Conservation (phyloP, 2,797 vertebrate genomes). For the Platyrinchus mystaceus region DNA sequence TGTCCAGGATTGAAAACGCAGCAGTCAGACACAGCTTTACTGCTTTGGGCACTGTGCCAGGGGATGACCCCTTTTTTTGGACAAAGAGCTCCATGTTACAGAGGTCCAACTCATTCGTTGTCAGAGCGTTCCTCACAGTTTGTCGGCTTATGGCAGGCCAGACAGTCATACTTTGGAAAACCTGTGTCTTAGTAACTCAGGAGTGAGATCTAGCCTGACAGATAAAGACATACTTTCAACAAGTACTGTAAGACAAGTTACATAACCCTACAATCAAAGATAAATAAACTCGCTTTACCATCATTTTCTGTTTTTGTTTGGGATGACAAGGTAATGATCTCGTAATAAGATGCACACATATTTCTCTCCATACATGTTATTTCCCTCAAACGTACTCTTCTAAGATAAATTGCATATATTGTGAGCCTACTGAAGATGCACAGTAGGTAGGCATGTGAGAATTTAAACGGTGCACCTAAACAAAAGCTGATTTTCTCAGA, state of each 20-base stretch:
- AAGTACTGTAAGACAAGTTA: background rate
- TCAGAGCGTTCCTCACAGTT: background rate
- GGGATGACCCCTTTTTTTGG: background rate
- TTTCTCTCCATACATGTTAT: background rate
- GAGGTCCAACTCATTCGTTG: accelerated
- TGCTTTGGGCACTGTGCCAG: background rate
- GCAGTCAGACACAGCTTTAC: background rate
- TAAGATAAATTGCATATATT: accelerated
- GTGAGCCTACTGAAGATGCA: background rate
- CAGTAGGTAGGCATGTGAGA: background rate
- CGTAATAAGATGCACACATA: background rate
- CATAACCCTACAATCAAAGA: background rate
- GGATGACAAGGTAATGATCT: background rate
- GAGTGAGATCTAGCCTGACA: background rate
- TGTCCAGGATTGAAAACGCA: background rate
- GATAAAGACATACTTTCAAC: background rate
- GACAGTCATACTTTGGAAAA: background rate
- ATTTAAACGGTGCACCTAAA: background rate
- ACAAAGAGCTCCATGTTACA: background rate
- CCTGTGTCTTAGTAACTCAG: background rate
- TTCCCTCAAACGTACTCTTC: background rate
- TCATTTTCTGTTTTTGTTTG: background rate
- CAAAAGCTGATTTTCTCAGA: background rate
- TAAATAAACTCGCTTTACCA: background rate
- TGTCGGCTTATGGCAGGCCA: background rate